Percentiles rank a stretch among this genome's conserved stretches.
Conservation (phyloP, 2,888 invertebrate genomes). For the Zaprionus bogoriensis region DNA sequence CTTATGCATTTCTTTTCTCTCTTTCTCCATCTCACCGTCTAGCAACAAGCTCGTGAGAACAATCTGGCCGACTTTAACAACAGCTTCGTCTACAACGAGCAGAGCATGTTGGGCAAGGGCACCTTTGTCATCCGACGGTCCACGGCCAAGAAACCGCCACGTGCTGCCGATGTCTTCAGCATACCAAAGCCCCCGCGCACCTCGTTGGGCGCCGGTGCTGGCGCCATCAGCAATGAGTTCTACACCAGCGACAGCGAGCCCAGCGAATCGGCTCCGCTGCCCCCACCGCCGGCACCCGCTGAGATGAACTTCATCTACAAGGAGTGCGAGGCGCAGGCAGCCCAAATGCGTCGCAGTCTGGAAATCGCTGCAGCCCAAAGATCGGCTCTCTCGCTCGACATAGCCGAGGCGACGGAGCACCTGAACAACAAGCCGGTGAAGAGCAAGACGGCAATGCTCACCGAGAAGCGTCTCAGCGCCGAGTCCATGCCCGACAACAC, state of each 20-base stretch:
- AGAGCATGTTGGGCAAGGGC: slow-evolving; percentile 85
- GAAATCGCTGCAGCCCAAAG: slow-evolving; percentile 87
- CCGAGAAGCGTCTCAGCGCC: slow-evolving; percentile 65
- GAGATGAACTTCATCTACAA: slow-evolving; percentile 83
- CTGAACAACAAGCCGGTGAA: slow-evolving; percentile 54
- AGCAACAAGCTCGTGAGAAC: slow-evolving; percentile 35
- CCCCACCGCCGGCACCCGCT: slow-evolving; percentile 45
- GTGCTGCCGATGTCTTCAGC: slow-evolving; percentile 70
- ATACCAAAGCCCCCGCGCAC: slow-evolving; percentile 65
- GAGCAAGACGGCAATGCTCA: slow-evolving; percentile 67
- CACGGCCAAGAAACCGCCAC: slow-evolving; percentile 69
- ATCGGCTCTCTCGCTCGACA: slow-evolving; percentile 63
- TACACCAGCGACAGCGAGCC: slow-evolving; percentile 72
- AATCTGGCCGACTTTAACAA: slow-evolving; percentile 57
- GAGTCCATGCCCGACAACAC: slow-evolving; percentile 72
- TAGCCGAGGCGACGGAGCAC: slow-evolving; percentile 59
- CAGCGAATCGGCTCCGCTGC: slow-evolving; percentile 58
- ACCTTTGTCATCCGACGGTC: slow-evolving; percentile 89
- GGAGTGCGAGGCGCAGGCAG: slow-evolving; percentile 84
- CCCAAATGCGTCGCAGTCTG: slow-evolving; percentile 88
- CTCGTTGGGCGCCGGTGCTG: slow-evolving; percentile 47
- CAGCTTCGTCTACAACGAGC: slow-evolving; percentile 62
- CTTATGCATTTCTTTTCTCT: too few species aligned
- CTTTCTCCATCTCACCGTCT: neutral
- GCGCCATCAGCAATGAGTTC: slow-evolving; percentile 67